These are phyloP conservation scores for Drosophila borborema DNA, from an alignment of 2,888 invertebrate species.

Conservation along the genomic window DNA sequence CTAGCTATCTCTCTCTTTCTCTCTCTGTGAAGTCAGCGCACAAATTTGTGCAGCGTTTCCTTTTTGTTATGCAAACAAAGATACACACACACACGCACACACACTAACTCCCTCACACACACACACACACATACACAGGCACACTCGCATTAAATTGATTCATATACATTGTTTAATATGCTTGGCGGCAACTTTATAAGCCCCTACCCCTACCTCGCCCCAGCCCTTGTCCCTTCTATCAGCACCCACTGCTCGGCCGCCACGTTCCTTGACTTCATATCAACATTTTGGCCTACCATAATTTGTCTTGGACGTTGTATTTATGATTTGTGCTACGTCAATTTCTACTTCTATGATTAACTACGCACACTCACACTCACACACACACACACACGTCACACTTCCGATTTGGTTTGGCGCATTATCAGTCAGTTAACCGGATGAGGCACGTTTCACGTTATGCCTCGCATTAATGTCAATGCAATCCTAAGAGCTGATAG, in stretches of 20 bases:
- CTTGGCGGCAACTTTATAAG: slow-evolving; percentile 64
- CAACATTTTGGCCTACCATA: slow-evolving; percentile 65
- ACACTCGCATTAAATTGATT: slow-evolving; percentile 70
- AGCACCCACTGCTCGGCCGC: neutral
- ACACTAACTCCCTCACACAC: slow-evolving; percentile 5
- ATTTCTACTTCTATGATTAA: slow-evolving; percentile 58
- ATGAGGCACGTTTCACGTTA: slow-evolving; percentile 50
- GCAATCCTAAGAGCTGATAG: slow-evolving; percentile 21
- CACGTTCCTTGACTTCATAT: slow-evolving; percentile 38
- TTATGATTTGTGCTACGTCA: slow-evolving; percentile 60
- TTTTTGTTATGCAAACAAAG: slow-evolving; percentile 57
- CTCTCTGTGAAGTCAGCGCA: slow-evolving; percentile 32
- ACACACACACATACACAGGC: slow-evolving; percentile 13
- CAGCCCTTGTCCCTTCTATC: neutral
- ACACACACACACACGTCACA: slow-evolving; percentile 52
- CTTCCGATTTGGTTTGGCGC: slow-evolving; percentile 50
- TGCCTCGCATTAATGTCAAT: slow-evolving; percentile 45
- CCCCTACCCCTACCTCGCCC: neutral
- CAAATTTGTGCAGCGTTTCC: slow-evolving; percentile 78
- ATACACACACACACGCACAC: slow-evolving; percentile 13
- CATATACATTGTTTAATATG: slow-evolving; percentile 82
- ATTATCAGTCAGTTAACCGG: slow-evolving; percentile 69
- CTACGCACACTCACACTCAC: slow-evolving; percentile 55
- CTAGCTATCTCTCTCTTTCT: neutral
- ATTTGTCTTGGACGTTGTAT: slow-evolving; percentile 71